phyloP scores from a whole-genome alignment of 2,113 vertebrate species.

The Chaetodon trifascialis region DNA sequence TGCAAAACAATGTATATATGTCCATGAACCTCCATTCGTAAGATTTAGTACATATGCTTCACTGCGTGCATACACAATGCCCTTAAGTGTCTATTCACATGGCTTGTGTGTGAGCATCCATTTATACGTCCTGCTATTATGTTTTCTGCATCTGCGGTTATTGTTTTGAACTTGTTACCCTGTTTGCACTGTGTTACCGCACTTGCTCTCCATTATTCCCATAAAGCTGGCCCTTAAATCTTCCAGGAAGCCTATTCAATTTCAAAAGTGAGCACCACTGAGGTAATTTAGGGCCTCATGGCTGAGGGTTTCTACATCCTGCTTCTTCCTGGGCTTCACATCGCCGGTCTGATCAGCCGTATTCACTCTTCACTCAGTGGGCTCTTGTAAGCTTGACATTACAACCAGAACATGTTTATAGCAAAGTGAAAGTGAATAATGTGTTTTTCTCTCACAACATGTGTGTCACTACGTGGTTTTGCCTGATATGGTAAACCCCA shows the following conservation, averaged over 20 bases:
- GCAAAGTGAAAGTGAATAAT: neutral
- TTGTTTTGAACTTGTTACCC: constrained; percentile 56
- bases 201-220: constrained; percentile 64
- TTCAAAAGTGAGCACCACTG: constrained; percentile 67
- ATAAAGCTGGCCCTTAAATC: constrained; percentile 72
- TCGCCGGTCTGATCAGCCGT: constrained; percentile 6
- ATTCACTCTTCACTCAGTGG: neutral
- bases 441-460: neutral
- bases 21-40: constrained; percentile 22
- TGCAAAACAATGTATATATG: neutral
- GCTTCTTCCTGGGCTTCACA: constrained; percentile 44
- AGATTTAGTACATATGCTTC: constrained; percentile 28
- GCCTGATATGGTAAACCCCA: neutral
- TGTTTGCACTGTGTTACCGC: constrained; percentile 38
- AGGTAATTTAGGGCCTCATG: constrained; percentile 61
- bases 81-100: constrained; percentile 24
- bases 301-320: constrained; percentile 56
- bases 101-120: constrained; percentile 28
- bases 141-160: constrained; percentile 51
- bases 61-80: neutral
- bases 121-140: constrained; percentile 47
- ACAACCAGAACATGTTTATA: neutral
- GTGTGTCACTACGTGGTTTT: neutral
- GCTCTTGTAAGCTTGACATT: no score
- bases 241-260: constrained; percentile 70